Base-by-base conservation (phyloP, 2,113 vertebrate species). In the Macquaria ambigua region DNA sequence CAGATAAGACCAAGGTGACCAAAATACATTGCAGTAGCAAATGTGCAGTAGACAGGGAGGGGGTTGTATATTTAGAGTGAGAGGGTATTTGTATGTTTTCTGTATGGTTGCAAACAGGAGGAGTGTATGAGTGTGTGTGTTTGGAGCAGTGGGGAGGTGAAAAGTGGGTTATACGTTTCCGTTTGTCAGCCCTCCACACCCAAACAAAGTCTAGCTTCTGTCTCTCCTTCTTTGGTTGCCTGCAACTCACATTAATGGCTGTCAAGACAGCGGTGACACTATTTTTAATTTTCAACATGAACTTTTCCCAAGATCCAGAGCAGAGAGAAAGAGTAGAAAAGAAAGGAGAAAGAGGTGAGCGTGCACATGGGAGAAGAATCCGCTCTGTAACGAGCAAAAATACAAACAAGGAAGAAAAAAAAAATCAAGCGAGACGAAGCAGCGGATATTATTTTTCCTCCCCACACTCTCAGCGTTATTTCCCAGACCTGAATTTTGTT, bases 401-500 rank as follows among this genome's bases (percentile, higher is more conserved):
- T 28, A 82, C 37, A 87, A 91, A 82, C 46, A 83, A 69, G 74
- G 6, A 58, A 72, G 82, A 78, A 63, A 70, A 72, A 84, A 70
- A 72, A 20, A 71, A 88, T 76, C 68, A 81, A 87, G 84, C 21
- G 67, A 88, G 61, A 82, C 72, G 46, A 58, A 78, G 18, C 61
- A 84, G 69, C 74, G 72, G 43, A 90, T 84, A 87, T 90, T 81
- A 84, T 92, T 91, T 91, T 90, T 81, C 79, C 83, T 87, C 78
- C 68, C 71, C 70, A 34, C 89, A 73, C 84, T 83, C 77, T 88
- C 80, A 8, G 75, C 11, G 74, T 91, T 92, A 93, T 95, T 95
- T 96, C 95, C 95, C 96, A 96, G 94, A 94, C 91, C 95, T 95
- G 95, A 94, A 93, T 96, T 96, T 96, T 96, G 95, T 96, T 95